Percentiles rank a stretch among this genome's conserved stretches.
phyloP scores from a whole-genome alignment of 35 echinoderm and acorn worm species.

The Apostichopus californicus region DNA sequence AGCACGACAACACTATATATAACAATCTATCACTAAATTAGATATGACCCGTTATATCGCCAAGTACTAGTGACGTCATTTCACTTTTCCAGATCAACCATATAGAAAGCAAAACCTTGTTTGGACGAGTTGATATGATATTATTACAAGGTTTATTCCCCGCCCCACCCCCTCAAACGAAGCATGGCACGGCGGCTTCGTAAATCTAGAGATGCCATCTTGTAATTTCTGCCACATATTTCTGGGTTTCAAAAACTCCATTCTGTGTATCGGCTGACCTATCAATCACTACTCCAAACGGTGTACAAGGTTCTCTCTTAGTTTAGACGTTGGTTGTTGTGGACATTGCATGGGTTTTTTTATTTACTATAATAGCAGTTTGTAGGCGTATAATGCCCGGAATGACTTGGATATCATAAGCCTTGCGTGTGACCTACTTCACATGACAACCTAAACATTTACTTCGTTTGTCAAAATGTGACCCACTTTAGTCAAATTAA shows the following conservation, averaged over 20 bases:
- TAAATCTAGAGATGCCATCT: too few relatives aligned
- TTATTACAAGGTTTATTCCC: too few relatives aligned
- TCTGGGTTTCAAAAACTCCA: neutral
- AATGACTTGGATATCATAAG: neutral
- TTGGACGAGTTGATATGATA: too few relatives aligned
- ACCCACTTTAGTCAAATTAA: neutral
- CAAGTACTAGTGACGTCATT: too few relatives aligned
- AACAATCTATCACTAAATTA: too few relatives aligned
- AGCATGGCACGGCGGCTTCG: too few relatives aligned
- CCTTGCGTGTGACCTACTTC: constrained; percentile 4
- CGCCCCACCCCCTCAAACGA: too few relatives aligned
- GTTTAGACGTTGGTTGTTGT: neutral
- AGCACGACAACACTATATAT: too few relatives aligned
- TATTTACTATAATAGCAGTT: neutral
- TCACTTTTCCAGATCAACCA: too few relatives aligned
- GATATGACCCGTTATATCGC: too few relatives aligned
- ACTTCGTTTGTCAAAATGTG: neutral
- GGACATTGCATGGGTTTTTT: neutral
- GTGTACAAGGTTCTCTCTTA: neutral
- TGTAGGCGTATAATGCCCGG: neutral
- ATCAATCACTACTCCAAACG: neutral
- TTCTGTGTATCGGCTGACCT: neutral
- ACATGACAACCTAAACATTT: neutral
- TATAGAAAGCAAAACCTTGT: too few relatives aligned
- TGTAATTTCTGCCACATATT: too few relatives aligned